A percentile compares a stretch with the other conserved stretches of the same genome.
phyloP scores from a whole-genome alignment of 1,140 invertebrate species.

The Doryteuthis pealeii region DNA sequence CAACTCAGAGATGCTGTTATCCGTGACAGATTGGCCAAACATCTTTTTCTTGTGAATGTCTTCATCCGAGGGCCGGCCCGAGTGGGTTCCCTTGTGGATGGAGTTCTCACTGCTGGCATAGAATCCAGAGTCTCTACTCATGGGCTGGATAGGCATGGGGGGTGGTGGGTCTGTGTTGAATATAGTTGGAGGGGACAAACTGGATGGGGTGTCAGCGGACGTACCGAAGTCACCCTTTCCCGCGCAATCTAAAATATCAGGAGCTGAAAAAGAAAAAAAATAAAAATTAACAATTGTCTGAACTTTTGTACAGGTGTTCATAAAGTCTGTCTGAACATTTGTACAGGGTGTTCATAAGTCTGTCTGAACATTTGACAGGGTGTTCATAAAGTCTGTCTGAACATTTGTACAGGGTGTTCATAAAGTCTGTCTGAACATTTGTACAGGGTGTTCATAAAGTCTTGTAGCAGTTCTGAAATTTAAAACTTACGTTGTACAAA shows the following conservation, averaged over 20 bases:
- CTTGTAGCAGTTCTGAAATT: no score
- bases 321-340: no score
- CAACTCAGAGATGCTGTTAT: background rate
- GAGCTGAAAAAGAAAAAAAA: conserved; percentile 19
- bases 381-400: no score
- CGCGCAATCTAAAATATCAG: conserved; percentile 30
- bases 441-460: no score
- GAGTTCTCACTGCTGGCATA: conserved; percentile 44
- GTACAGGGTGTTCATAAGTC: no score
- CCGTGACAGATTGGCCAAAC: background rate
- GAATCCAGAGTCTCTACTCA: conserved; percentile 50
- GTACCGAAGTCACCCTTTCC: conserved; percentile 19
- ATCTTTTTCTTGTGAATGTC: conserved; percentile 8
- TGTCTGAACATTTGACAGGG: no score
- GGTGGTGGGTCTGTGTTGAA: conserved; percentile 5
- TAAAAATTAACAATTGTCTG: no score
- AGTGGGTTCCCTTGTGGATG: conserved; percentile 9
- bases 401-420: no score
- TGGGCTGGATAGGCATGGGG: conserved; percentile 15
- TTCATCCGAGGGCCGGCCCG: background rate
- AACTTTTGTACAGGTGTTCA: no score
- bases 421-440: no score
- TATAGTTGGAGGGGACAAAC: conserved; percentile 27
- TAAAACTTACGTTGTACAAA: no score
- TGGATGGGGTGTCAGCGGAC: conserved; percentile 31